Evolutionary conservation across 2,113 vertebrate species (phyloP), one percentile per base, ranked within the genome.

Genomic region (Apteryx owenii): DNA sequence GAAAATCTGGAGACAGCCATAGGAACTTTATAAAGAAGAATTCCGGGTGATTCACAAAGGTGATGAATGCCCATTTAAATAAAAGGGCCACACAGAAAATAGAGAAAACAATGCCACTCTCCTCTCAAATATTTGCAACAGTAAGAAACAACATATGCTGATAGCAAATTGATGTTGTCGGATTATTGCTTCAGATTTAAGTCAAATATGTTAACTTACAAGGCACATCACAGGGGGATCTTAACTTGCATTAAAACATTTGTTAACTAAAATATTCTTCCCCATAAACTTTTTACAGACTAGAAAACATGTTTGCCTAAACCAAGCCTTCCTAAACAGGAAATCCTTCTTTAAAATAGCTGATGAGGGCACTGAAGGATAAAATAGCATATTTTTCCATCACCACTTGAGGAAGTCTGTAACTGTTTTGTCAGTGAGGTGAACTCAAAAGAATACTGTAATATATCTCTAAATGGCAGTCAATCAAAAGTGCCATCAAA

Each of bases 191-290:
- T 82, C 38, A 69, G 5, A 7, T 69, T 33, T 26, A 60, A 91
- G n/a, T 51, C 60, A 86, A 69, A 79, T 10, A 82, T 48, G 10
- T 53, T 90, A 61, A 40, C 28, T 40, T 73, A 40, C 8, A 6
- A 44, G 14, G 18, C 2, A 11, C 9, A 46, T 78, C 10, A 25
- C 64, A 77, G 38, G 1, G 29, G 7, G 29, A 53, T 69, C 44
- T 44, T 92, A 50, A 75, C 66, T 92, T 56, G 28, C 26, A 44
- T 69, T 88, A 76, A 73, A 89, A 68, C 88, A 69, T 94, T 93
- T 94, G 53, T 53, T 88, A 68, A 85, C 17, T 81, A 90, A 97
- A 96, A 81, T 88, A 76, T 88, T 81, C 89, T 91, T 95, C 87
- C 22, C 48, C 60, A 72, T 95, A 80, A 94, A 93, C 5, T 46